Conservation (phyloP, 2,113 vertebrate species). For the Strigops habroptila region DNA sequence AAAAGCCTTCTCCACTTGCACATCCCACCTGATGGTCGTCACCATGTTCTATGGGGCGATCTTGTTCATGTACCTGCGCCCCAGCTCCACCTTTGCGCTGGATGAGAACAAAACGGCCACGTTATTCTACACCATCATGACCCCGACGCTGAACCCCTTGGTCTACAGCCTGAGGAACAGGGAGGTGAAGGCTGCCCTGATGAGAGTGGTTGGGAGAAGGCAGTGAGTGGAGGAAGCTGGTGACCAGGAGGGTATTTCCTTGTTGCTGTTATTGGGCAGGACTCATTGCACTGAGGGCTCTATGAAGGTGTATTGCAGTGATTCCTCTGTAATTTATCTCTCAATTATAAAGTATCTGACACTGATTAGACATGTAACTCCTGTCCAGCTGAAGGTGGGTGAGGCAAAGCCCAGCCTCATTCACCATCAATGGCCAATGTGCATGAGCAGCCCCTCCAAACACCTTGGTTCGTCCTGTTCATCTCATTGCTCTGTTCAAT, state of each 20-base stretch:
- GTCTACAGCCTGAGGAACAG: constrained; percentile 2
- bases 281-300: background rate
- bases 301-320: background rate
- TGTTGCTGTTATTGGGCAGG: background rate
- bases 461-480: background rate
- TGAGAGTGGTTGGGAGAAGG: background rate
- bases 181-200: background rate
- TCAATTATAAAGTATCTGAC: background rate
- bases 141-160: constrained; percentile 5
- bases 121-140: background rate
- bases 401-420: background rate
- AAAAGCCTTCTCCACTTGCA: background rate
- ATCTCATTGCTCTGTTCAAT: background rate
- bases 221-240: background rate
- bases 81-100: background rate
- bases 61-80: background rate
- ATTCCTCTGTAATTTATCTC: background rate
- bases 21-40: background rate
- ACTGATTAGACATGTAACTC: background rate
- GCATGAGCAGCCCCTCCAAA: no score
- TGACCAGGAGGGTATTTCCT: background rate
- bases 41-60: background rate
- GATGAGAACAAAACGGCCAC: background rate
- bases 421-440: background rate
- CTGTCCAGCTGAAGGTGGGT: background rate